Base-by-base conservation (phyloP, 2,888 invertebrate genomes). In the Gerris lacustris region DNA sequence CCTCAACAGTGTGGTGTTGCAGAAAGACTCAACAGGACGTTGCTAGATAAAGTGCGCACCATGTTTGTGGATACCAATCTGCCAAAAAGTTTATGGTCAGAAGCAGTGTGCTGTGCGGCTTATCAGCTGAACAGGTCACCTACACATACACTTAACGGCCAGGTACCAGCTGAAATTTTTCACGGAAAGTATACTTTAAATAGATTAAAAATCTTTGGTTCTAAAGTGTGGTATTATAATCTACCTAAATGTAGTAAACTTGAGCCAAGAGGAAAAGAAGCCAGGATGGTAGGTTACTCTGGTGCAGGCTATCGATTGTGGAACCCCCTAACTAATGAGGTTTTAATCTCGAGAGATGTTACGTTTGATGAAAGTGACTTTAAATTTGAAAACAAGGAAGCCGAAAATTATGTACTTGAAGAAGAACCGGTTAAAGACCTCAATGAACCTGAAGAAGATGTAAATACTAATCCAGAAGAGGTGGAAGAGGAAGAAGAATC, bases 311-410 rank as follows among this genome's bases (percentile, higher is more conserved):
- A 72, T 45, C 11, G 72, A 18, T 63, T 72, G 63, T 72, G 69
- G 67, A 45, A 70, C 63, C 72, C 72, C 44, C 66, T 31, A 4
- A 72, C 17, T 9, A 71, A 72, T 17, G 17, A 69, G 66, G 66
- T 73, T 18, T 6, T 69, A 11, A 67, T 68, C 17, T 72, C 69
- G 11, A 63, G 69, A 11, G 72, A 73, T 44, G 75, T 77, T 44
- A 72, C n/a, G 71, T 75, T 77, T 67, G 71, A 75, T 69, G 76
- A 76, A 72, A 70, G 11, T 62, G 47, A 66, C 45, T 47, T 69
- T 45, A 67, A 71, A 69, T 74, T 66, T 55, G 70, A 15, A 44
- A 69, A 15, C 15, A 70, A 18, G 47, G 62, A n/a, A 72, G 11
- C 66, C 4, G 15, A 66, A 67, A 55, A 55, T 55, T 55, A 11